Conservation (phyloP, 2,888 invertebrate species). For the Caenorhabditis wallacei region DNA sequence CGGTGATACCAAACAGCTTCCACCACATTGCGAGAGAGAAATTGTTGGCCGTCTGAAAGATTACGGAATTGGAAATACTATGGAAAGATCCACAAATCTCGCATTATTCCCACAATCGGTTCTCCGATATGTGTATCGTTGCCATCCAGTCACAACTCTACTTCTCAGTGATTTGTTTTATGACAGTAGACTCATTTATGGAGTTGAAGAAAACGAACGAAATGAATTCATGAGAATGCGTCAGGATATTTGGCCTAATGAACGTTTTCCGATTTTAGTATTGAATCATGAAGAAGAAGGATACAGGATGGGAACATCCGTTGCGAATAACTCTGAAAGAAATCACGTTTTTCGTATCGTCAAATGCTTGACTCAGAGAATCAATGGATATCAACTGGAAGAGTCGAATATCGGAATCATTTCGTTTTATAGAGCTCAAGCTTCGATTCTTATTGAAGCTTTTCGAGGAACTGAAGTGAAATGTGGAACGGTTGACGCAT, state of each 20-base stretch:
- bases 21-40: conserved; percentile 23
- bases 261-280: conserved; percentile 19
- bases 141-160: conserved; percentile 32
- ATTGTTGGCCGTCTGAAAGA: conserved; percentile 17
- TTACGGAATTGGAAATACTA: conserved; percentile 45
- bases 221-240: conserved; percentile 39
- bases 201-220: conserved; percentile 8
- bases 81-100: conserved; percentile 1
- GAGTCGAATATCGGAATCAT: conserved; percentile 33
- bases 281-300: conserved; percentile 1
- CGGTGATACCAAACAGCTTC: conserved; percentile 43
- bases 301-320: conserved; percentile 9
- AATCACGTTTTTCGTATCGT: conserved; percentile 1
- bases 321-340: conserved; percentile 11
- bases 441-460: conserved; percentile 32
- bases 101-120: conserved; percentile 14
- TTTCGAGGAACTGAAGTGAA: conserved; percentile 23
- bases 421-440: conserved; percentile 44
- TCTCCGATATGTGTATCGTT: conserved; percentile 35
- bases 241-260: conserved; percentile 30
- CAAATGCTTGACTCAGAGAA: background rate
- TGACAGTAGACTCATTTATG: conserved; percentile 4
- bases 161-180: conserved; percentile 44
- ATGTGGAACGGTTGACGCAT: conserved; percentile 40
- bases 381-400: background rate